Percentiles rank a stretch among this genome's conserved stretches.
Evolutionary conservation across 2,113 vertebrate species (phyloP).

Genomic region (Odocoileus hemionus): DNA sequence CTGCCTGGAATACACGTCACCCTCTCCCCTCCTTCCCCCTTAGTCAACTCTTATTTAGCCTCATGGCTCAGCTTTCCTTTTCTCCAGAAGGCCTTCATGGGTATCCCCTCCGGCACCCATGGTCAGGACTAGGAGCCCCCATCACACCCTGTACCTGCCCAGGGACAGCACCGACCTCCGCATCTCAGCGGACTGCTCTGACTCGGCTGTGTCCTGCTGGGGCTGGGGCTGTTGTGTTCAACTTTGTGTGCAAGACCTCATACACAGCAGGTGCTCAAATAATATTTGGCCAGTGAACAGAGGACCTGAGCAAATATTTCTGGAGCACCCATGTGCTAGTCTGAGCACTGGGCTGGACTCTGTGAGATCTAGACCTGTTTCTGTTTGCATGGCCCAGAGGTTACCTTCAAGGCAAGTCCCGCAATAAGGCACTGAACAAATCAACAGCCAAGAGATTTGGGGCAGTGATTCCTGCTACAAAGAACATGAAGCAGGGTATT

Average conservation of each 20-base stretch:
- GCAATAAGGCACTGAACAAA: not conserved
- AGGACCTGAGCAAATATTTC: not conserved
- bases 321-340: not conserved
- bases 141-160: not conserved
- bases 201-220: not conserved
- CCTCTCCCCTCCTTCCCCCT: conserved; percentile 35
- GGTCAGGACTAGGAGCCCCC: not conserved
- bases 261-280: not conserved
- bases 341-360: not conserved
- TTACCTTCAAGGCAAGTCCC: not conserved
- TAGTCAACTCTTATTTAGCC: conserved; percentile 12
- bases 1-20: conserved; percentile 19
- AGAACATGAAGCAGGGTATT: not conserved
- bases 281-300: not conserved
- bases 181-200: not conserved
- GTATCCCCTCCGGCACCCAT: not conserved
- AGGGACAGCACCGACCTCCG: not conserved
- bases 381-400: not conserved
- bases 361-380: not conserved
- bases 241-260: not conserved
- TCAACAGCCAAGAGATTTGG: not conserved
- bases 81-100: not conserved
- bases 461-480: not conserved
- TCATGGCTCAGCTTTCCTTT: conserved; percentile 22
- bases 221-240: not conserved